These are phyloP conservation scores for Apis mellifera DNA, from an alignment of 1,140 invertebrate species.

Conservation along the genomic window Amel_HAv3.1 CM009938.2:3496001-3496500, in stretches of 20 bases:
- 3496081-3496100: neutral
- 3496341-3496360: constrained; percentile 29
- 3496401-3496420: constrained; percentile 11
- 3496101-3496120: too few relatives aligned
- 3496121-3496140: too few relatives aligned
- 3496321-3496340: constrained; percentile 27
- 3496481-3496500: neutral
- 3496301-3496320: constrained; percentile 13
- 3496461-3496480: neutral
- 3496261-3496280: constrained; percentile 20
- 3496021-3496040: constrained; percentile 4
- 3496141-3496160: neutral
- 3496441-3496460: constrained; percentile 36
- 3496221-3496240: neutral
- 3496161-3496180: neutral
- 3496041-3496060: constrained; percentile 10
- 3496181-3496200: neutral
- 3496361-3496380: constrained; percentile 37
- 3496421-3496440: too few relatives aligned
- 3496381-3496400: neutral
- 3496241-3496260: neutral
- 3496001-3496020: constrained; percentile 20
- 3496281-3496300: neutral
- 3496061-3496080: neutral
- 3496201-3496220: neutral